These are phyloP conservation scores for Pyrocoelia pectoralis DNA, from an alignment of 2,888 invertebrate genomes.

Conservation along the genomic window DNA sequence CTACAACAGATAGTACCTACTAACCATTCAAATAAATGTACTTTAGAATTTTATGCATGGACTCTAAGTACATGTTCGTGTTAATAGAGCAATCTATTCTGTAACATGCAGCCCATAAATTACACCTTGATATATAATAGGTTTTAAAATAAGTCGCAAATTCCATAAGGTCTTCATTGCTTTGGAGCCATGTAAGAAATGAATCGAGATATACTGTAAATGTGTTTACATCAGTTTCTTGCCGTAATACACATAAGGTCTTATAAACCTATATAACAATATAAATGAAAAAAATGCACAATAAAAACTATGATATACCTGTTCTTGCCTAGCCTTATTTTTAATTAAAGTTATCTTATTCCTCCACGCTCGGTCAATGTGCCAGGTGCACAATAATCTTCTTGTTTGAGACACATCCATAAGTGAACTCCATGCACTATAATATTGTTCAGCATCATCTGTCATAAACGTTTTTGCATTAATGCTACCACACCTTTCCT, in stretches of 20 bases:
- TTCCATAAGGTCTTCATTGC: neutral
- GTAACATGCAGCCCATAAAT: neutral
- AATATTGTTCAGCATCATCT: slow-evolving; percentile 9
- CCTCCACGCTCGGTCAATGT: neutral
- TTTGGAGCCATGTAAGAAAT: too few relatives aligned
- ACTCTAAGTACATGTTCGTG: neutral
- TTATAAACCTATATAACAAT: neutral
- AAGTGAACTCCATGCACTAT: neutral
- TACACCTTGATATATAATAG: too few relatives aligned
- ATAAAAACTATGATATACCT: neutral
- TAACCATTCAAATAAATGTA: neutral
- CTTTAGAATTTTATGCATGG: neutral
- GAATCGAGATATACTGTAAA: neutral
- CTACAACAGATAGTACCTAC: neutral
- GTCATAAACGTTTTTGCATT: neutral
- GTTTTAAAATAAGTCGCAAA: too few relatives aligned
- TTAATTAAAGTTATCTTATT: neutral
- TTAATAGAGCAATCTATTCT: too few relatives aligned
- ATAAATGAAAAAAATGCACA: neutral
- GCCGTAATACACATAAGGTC: neutral
- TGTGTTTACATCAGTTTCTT: neutral
- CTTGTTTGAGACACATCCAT: neutral
- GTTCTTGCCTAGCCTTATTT: neutral
- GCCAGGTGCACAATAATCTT: neutral
- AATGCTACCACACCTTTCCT: neutral